These are phyloP conservation scores for Beaufortia kweichowensis DNA, from an alignment of 2,113 vertebrate genomes.

Conservation along the genomic window DNA sequence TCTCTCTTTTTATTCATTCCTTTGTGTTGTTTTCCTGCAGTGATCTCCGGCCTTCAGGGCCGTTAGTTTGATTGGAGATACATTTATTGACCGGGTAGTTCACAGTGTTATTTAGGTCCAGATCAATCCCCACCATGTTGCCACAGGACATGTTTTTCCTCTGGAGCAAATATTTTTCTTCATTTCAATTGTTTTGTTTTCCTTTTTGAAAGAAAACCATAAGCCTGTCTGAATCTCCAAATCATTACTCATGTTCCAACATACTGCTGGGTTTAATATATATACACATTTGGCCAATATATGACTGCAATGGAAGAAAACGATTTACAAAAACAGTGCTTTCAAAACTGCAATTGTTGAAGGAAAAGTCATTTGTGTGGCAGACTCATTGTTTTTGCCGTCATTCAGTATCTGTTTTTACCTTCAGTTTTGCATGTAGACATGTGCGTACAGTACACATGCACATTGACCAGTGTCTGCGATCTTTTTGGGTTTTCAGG, in stretches of 20 bases:
- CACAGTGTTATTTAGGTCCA: conserved; percentile 32
- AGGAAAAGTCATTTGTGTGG: background rate
- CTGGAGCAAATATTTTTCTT: conserved; percentile 24
- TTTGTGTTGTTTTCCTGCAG: background rate
- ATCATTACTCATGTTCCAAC: conserved; percentile 3
- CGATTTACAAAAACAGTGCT: background rate
- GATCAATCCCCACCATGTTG: conserved; percentile 27
- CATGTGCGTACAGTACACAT: no score
- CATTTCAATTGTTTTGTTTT: conserved; percentile 18
- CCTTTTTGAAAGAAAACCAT: conserved; percentile 5
- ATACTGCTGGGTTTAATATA: background rate
- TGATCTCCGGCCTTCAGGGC: background rate
- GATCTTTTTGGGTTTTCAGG: no score
- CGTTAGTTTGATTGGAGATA: conserved; percentile 13
- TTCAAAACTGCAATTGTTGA: background rate
- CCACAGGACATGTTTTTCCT: conserved; percentile 19
- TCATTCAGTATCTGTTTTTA: no score
- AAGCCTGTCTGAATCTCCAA: background rate
- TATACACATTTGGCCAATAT: background rate
- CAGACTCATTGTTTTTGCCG: background rate
- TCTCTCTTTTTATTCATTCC: background rate
- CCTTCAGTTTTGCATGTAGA: no score
- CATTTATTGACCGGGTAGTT: conserved; percentile 30
- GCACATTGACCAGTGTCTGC: no score
- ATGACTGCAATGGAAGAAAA: background rate